Conservation (phyloP, 2,888 invertebrate genomes). For the Achlya flavicornis region DNA sequence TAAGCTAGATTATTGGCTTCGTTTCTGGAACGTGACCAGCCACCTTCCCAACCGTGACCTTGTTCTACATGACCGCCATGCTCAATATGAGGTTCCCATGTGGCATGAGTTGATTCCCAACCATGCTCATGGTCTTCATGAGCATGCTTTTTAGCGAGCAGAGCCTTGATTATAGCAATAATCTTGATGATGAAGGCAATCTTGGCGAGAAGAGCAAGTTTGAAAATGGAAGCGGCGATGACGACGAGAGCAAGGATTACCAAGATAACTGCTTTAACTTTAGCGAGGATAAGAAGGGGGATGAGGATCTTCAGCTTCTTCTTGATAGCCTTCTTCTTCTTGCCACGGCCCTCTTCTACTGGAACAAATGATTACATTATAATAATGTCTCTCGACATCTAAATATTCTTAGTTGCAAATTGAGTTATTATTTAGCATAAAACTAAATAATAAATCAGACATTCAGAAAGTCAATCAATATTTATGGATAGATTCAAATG, state of each 20-base stretch:
- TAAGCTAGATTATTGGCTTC: conserved; percentile 73
- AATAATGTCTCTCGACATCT: neutral
- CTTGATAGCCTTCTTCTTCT: conserved; percentile 88
- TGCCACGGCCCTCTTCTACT: conserved; percentile 85
- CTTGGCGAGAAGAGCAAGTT: conserved; percentile 90
- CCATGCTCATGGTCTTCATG: conserved; percentile 55
- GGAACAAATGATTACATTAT: conserved; percentile 30
- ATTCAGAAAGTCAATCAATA: neutral
- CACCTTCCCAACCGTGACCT: conserved; percentile 65
- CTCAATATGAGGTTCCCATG: conserved; percentile 51
- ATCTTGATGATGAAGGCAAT: conserved; percentile 85
- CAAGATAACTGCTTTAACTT: conserved; percentile 87
- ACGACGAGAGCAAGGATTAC: conserved; percentile 86
- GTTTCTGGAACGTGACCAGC: conserved; percentile 72
- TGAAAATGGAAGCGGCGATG: conserved; percentile 87
- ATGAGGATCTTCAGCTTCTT: conserved; percentile 74
- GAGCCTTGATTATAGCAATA: conserved; percentile 64
- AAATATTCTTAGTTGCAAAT: neutral
- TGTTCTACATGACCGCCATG: conserved; percentile 56
- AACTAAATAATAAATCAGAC: neutral
- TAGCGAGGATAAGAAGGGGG: conserved; percentile 85
- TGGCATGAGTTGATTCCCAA: conserved; percentile 49
- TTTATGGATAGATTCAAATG: neutral
- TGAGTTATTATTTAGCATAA: conserved; percentile 17
- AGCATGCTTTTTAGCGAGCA: conserved; percentile 69